A percentile compares a stretch with the other conserved stretches of the same genome.
phyloP scores from a whole-genome alignment of 1,140 invertebrate genomes.

The Belonocnema kinseyi region DNA sequence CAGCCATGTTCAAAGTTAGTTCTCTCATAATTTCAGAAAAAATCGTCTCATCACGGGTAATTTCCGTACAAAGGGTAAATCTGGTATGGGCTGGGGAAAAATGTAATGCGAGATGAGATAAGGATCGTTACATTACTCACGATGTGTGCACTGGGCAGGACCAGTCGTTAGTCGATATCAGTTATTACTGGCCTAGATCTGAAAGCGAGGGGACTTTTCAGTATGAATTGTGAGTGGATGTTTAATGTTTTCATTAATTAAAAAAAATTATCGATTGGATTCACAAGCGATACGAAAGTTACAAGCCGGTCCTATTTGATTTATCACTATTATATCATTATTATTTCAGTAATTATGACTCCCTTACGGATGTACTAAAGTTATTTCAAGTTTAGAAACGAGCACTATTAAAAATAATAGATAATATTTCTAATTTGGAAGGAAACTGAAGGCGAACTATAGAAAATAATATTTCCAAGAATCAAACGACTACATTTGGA shows the following conservation, averaged over 20 bases:
- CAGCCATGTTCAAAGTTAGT: not conserved
- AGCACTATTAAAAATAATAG: too few species aligned
- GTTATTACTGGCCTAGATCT: not conserved
- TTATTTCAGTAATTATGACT: too few species aligned
- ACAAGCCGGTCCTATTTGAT: not conserved
- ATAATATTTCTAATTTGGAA: too few species aligned
- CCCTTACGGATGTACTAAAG: too few species aligned
- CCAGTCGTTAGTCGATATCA: not conserved
- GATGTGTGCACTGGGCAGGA: not conserved
- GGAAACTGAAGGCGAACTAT: too few species aligned
- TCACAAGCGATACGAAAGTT: not conserved
- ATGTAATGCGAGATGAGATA: slow-evolving; percentile 14
- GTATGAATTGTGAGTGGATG: not conserved
- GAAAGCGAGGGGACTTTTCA: not conserved
- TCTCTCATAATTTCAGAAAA: not conserved
- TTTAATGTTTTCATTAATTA: slow-evolving; percentile 7
- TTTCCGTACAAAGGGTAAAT: not conserved
- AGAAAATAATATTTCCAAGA: too few species aligned
- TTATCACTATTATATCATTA: too few species aligned
- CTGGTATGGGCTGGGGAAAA: not conserved
- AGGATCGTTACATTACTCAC: slow-evolving; percentile 7
- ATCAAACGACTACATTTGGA: too few species aligned
- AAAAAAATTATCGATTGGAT: not conserved
- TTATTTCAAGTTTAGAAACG: too few species aligned
- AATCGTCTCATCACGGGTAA: not conserved